These are phyloP conservation scores for Sarcophaga peregrina DNA, from an alignment of 1,140 invertebrate genomes.

Conservation along the genomic window DNA sequence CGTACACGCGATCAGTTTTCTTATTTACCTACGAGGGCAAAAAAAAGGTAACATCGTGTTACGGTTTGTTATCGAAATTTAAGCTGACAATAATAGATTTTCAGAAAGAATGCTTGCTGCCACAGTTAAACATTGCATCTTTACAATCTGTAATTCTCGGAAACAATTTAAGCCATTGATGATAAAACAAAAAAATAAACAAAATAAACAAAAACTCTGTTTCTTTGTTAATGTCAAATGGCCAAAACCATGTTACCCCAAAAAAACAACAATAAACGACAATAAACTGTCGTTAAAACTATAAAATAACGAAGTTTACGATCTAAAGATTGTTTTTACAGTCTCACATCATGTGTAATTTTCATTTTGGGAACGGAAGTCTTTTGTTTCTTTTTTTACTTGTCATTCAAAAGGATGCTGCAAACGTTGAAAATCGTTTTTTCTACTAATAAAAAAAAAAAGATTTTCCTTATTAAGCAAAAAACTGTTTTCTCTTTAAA, in stretches of 20 bases:
- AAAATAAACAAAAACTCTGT: background rate
- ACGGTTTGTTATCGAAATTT: constrained; percentile 2
- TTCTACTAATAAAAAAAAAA: too few species aligned
- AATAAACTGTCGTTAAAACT: constrained; percentile 10
- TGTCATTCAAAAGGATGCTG: too few species aligned
- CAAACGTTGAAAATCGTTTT: too few species aligned
- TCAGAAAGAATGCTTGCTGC: background rate
- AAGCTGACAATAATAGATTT: background rate
- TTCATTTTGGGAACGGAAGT: too few species aligned
- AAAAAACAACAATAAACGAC: background rate
- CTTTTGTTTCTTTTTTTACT: too few species aligned
- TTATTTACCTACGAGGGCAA: background rate
- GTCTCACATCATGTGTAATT: too few species aligned
- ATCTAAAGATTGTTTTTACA: too few species aligned
- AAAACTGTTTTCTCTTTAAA: too few species aligned
- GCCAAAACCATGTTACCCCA: background rate
- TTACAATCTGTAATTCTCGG: constrained; percentile 2
- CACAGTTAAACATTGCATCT: background rate
- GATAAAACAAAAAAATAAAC: background rate
- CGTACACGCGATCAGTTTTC: background rate
- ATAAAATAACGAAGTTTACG: background rate
- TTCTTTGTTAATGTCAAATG: background rate
- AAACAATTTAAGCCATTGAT: constrained; percentile 8
- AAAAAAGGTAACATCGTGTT: constrained; percentile 2
- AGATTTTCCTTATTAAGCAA: too few species aligned